Percentiles rank a stretch among this genome's conserved stretches.
These are phyloP conservation scores for Dermochelys coriacea DNA, from an alignment of 2,797 vertebrate genomes.

Conservation along the genomic window DNA sequence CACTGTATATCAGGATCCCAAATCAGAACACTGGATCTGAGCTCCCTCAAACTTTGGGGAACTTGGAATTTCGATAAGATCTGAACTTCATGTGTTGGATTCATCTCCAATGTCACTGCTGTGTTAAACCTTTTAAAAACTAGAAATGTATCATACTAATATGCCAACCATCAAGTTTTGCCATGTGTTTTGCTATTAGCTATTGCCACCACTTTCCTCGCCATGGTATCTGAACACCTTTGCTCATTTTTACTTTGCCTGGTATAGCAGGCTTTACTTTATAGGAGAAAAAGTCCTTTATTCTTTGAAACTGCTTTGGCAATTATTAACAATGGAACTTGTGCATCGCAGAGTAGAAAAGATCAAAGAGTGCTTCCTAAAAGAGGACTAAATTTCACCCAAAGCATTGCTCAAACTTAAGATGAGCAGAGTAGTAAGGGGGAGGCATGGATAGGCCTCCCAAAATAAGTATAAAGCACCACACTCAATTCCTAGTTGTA, in stretches of 20 bases:
- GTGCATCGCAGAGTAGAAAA: neutral
- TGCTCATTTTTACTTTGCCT: neutral
- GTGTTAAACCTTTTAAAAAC: neutral
- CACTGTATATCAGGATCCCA: neutral
- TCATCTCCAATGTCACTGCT: neutral
- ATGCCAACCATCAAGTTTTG: neutral
- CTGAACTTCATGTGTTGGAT: neutral
- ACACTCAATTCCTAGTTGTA: neutral
- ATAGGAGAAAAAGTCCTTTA: neutral
- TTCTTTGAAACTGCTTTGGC: neutral
- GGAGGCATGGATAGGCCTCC: neutral
- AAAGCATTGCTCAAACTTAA: neutral
- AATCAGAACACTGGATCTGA: neutral
- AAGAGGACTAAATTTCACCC: neutral
- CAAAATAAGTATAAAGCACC: neutral
- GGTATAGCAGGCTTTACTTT: neutral
- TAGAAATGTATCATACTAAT: neutral
- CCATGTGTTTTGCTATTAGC: neutral
- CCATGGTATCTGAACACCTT: neutral
- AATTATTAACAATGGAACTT: neutral
- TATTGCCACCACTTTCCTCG: neutral
- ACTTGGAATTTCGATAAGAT: neutral
- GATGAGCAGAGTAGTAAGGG: neutral
- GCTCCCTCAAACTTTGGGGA: neutral
- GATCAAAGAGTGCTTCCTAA: neutral